phyloP scores from a whole-genome alignment of 2,113 vertebrate genomes.

The Falcunculus frontatus region DNA sequence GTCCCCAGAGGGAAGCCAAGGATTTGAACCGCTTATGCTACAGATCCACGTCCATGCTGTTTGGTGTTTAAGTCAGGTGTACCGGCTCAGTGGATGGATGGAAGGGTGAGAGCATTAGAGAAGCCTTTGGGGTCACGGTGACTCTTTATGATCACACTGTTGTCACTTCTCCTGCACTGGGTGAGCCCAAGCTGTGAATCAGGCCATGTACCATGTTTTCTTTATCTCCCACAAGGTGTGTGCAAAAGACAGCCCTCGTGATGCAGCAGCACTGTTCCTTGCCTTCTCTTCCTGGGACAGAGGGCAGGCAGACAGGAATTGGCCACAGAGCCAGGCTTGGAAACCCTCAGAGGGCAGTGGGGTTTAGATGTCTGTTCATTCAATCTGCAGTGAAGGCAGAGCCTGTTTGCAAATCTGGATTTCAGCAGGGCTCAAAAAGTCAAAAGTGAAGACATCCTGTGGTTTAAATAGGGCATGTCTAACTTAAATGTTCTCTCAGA shows the following conservation, averaged over 20 bases:
- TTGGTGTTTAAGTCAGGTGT: not conserved
- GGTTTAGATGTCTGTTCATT: not conserved
- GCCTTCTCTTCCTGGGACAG: not conserved
- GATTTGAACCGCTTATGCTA: not conserved
- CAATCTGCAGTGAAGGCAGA: not conserved
- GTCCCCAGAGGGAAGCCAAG: not conserved
- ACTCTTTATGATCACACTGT: not conserved
- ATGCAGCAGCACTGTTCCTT: not conserved
- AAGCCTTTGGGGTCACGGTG: not conserved
- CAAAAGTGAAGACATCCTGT: not conserved
- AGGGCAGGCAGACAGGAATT: not conserved
- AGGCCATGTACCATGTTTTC: rapidly evolving
- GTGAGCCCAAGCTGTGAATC: not conserved
- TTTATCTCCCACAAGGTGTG: not conserved
- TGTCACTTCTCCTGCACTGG: not conserved
- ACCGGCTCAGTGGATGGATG: not conserved
- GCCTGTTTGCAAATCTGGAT: not conserved
- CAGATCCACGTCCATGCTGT: not conserved
- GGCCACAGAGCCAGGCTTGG: not conserved
- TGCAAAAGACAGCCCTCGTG: not conserved
- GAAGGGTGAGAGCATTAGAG: not conserved
- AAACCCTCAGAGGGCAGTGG: not conserved
- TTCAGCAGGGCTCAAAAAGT: not conserved
- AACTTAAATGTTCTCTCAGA: not conserved
- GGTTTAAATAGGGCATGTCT: not conserved